These are phyloP conservation scores for Saguinus imperator DNA, from an alignment of 2,113 vertebrate genomes.

Conservation along the genomic window DNA sequence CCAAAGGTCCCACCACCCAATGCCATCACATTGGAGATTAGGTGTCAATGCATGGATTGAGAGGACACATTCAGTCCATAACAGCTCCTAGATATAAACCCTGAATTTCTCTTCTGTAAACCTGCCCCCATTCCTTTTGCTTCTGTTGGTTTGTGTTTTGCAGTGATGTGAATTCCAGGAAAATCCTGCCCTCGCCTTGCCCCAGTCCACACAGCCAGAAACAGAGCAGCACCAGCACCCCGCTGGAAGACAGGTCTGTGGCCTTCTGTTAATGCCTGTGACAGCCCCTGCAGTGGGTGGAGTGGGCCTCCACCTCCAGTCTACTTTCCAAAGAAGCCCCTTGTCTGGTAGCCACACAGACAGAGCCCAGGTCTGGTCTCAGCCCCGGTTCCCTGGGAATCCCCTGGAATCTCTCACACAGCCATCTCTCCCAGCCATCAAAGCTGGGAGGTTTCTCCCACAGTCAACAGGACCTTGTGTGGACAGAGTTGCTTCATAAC, in stretches of 20 bases:
- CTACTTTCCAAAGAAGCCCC: background rate
- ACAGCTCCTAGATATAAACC: background rate
- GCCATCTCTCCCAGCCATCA: too few species aligned
- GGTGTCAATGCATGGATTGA: background rate
- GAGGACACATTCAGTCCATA: background rate
- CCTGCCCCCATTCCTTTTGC: too few species aligned
- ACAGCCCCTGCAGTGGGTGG: background rate
- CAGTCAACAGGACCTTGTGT: fast-evolving
- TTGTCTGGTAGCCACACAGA: background rate
- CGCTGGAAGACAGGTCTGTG: background rate
- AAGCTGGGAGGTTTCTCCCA: background rate
- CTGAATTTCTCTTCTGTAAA: background rate
- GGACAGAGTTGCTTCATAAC: background rate
- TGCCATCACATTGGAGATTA: too few species aligned
- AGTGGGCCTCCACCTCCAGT: fast-evolving
- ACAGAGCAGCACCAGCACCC: background rate
- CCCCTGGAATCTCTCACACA: background rate
- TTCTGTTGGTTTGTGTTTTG: background rate
- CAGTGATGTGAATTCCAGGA: background rate
- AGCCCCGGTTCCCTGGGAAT: background rate
- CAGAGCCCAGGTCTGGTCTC: background rate
- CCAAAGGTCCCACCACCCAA: background rate
- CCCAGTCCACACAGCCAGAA: background rate
- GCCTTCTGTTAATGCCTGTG: fast-evolving
- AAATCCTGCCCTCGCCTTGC: background rate